Conservation (phyloP, 2,797 vertebrate species). For the Dromococcyx pavoninus region DNA sequence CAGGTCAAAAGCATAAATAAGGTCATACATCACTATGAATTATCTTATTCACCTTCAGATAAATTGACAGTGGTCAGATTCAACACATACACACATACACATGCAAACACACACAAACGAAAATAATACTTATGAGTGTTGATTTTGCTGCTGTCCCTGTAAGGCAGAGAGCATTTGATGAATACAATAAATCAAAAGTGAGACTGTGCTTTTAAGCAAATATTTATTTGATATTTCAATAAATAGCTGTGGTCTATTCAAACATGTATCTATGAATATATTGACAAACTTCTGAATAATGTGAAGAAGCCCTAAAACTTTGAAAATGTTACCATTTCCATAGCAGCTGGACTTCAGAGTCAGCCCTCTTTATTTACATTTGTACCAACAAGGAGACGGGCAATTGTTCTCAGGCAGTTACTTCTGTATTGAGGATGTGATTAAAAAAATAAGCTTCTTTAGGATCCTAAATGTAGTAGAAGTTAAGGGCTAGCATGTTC, state of each 20-base stretch:
- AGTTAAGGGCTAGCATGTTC: neutral
- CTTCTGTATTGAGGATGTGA: neutral
- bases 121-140: neutral
- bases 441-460: neutral
- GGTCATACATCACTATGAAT: neutral
- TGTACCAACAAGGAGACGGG: neutral
- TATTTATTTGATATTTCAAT: neutral
- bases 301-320: neutral
- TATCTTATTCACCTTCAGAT: neutral
- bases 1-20: neutral
- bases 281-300: neutral
- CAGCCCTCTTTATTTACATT: neutral
- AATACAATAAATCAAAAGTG: slow-evolving; percentile 7
- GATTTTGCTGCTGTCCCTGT: neutral
- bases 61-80: neutral
- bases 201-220: neutral
- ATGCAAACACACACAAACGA: neutral
- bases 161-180: neutral
- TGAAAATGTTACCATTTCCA: neutral
- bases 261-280: neutral
- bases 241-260: neutral
- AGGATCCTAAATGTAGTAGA: neutral
- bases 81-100: neutral
- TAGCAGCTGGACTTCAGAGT: neutral
- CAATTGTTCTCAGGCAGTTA: neutral